These are phyloP conservation scores for Struthidea cinerea DNA, from an alignment of 2,113 vertebrate genomes.

Conservation along the genomic window DNA sequence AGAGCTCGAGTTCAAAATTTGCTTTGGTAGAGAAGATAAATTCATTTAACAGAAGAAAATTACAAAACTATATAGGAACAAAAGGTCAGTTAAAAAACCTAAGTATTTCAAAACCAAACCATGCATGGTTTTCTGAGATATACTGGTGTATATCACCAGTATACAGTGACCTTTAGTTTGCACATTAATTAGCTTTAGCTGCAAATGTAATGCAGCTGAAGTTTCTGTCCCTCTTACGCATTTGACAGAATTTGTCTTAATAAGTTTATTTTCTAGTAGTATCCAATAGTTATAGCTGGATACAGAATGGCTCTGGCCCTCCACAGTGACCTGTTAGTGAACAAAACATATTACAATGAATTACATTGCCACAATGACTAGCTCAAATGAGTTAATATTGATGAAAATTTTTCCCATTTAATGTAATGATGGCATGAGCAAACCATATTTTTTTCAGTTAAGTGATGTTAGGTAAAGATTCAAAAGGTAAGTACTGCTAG, in stretches of 20 bases:
- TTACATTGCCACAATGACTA: neutral
- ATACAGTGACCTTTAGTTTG: neutral
- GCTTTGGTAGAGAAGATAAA: neutral
- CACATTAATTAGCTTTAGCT: neutral
- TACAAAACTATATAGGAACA: neutral
- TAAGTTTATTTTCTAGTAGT: neutral
- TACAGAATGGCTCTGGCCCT: neutral
- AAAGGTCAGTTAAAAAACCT: neutral
- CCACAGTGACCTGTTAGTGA: neutral
- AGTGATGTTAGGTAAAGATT: neutral
- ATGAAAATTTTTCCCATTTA: neutral
- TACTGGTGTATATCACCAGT: too few species aligned
- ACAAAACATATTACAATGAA: neutral
- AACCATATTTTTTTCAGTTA: neutral
- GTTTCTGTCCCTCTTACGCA: neutral
- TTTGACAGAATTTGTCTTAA: neutral
- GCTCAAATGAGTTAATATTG: neutral
- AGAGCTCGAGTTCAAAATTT: neutral
- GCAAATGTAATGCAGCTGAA: neutral
- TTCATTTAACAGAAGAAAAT: neutral
- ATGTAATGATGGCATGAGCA: neutral
- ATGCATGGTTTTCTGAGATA: neutral
- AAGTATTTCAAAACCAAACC: neutral
- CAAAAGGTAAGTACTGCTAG: neutral
- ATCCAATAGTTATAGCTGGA: neutral